Evolutionary conservation across 2,113 vertebrate genomes (phyloP).

Genomic region (Hystrix brachyura): DNA sequence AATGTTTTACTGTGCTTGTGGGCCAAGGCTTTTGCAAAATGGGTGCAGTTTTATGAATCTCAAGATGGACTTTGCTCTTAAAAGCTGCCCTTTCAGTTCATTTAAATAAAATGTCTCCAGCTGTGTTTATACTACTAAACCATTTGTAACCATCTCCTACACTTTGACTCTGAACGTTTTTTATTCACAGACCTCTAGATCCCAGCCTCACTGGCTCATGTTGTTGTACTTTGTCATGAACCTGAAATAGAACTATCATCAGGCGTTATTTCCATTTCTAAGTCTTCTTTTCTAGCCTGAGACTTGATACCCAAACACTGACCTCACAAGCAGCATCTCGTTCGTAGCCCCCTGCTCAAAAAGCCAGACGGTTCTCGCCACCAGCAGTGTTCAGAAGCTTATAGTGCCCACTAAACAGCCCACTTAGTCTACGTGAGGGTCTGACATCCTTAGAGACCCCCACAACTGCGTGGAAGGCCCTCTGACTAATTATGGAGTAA

Average conservation of each 20-base stretch:
- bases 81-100: constrained; percentile 60
- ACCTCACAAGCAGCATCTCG: not conserved
- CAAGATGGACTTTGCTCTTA: constrained; percentile 65
- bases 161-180: constrained; percentile 34
- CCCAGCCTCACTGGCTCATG: not conserved
- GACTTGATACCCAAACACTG: not conserved
- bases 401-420: not conserved
- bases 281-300: not conserved
- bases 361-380: not conserved
- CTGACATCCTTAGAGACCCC: not conserved
- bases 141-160: constrained; percentile 63
- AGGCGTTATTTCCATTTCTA: not conserved
- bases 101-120: constrained; percentile 73
- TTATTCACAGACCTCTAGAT: constrained; percentile 12
- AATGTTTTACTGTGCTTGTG: constrained; percentile 75
- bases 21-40: constrained; percentile 53
- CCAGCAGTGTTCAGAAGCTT: not conserved
- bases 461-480: not conserved
- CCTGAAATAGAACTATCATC: not conserved
- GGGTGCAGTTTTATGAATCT: constrained; percentile 72
- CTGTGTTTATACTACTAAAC: constrained; percentile 65
- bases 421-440: fast-evolving
- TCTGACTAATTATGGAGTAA: not conserved
- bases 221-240: not conserved
- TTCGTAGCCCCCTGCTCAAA: not conserved